Evolutionary conservation across 35 echinoderm and acorn worm genomes (phyloP).

Genomic region (Heliocidaris erythrogramma): DNA sequence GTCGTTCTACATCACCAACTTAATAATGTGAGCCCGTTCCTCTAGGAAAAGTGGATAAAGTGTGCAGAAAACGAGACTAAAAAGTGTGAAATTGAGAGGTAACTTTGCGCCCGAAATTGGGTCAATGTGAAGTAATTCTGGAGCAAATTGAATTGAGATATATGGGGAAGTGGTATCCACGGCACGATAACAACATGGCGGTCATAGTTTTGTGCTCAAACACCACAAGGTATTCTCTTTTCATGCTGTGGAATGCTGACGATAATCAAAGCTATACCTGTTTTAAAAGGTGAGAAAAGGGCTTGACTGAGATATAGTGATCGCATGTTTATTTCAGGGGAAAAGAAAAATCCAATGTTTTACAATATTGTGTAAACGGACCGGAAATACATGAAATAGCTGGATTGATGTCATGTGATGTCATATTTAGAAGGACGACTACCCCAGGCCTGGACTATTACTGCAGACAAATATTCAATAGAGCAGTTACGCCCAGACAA

Average conservation of each 20-base stretch:
- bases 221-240: neutral
- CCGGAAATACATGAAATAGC: no score
- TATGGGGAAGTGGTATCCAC: neutral
- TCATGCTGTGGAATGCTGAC: neutral
- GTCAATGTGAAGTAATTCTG: conserved; percentile 5
- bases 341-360: no score
- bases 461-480: no score
- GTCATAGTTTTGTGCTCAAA: neutral
- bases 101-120: neutral
- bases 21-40: neutral
- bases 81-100: conserved; percentile 15
- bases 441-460: no score
- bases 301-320: neutral
- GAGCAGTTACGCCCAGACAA: no score
- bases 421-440: no score
- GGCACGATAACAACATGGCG: neutral
- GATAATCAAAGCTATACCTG: neutral
- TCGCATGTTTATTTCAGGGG: no score
- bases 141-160: neutral
- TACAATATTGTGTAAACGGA: no score
- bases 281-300: neutral
- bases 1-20: neutral
- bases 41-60: neutral
- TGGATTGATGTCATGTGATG: no score
- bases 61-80: neutral